Conservation (phyloP, 2,888 invertebrate genomes). For the Yponomeuta cagnagella region DNA sequence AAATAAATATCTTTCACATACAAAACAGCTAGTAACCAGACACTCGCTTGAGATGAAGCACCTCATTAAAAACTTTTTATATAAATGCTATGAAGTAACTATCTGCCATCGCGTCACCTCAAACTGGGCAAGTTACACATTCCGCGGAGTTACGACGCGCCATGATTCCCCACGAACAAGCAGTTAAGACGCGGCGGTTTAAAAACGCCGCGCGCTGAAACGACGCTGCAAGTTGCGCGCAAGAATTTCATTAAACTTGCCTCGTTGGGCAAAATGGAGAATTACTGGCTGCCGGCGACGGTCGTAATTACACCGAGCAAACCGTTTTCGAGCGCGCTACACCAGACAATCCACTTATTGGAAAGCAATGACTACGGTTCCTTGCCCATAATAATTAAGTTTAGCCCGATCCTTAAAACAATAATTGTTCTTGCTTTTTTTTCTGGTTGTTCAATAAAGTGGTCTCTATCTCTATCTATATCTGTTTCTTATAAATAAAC, state of each 20-base stretch:
- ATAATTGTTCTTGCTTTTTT: no score
- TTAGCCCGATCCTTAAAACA: no score
- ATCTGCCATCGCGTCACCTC: not conserved
- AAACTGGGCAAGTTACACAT: not conserved
- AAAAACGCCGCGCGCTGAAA: slow-evolving; percentile 27
- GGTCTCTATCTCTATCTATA: no score
- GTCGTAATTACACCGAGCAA: slow-evolving; percentile 5
- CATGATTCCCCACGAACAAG: slow-evolving; percentile 1
- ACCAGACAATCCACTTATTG: no score
- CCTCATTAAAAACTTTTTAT: no score
- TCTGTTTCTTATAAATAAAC: not conserved
- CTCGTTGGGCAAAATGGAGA: slow-evolving; percentile 50
- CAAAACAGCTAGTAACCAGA: no score
- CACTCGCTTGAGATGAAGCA: no score
- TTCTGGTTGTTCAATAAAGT: no score
- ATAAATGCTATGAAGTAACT: no score
- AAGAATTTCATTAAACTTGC: slow-evolving; percentile 63
- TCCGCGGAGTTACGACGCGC: not conserved
- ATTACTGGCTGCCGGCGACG: slow-evolving; percentile 35
- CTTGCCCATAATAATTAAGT: no score
- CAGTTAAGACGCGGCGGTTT: slow-evolving; percentile 19
- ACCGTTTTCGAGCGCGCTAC: not conserved
- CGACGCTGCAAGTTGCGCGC: slow-evolving; percentile 27
- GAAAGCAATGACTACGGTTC: not conserved
- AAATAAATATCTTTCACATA: no score